Conservation (phyloP, 2,797 vertebrate genomes). For the Callimico goeldii region DNA sequence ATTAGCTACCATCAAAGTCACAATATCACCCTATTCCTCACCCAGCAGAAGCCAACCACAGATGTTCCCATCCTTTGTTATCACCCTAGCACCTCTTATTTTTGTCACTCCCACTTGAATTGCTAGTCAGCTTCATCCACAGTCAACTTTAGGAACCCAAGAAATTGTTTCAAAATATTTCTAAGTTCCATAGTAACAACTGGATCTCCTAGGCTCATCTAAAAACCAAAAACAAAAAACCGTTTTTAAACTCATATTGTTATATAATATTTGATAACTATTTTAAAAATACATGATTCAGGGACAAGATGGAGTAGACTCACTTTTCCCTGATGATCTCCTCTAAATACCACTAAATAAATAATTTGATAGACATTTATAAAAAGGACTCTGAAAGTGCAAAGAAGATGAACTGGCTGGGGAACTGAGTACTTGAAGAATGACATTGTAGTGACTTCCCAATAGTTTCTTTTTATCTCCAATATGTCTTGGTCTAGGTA, state of each 20-base stretch:
- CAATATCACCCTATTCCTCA: not conserved
- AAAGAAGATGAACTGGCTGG: not conserved
- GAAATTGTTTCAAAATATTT: not conserved
- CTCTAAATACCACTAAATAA: not conserved
- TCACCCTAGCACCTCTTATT: not conserved
- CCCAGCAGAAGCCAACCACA: not conserved
- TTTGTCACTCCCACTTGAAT: not conserved
- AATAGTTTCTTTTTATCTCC: not conserved
- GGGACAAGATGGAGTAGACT: not conserved
- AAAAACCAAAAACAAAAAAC: not conserved
- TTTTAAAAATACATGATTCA: not conserved
- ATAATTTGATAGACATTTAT: not conserved
- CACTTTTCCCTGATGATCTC: not conserved
- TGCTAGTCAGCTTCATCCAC: not conserved
- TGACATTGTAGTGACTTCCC: not conserved
- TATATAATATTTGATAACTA: not conserved
- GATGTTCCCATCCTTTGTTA: not conserved
- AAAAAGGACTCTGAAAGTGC: not conserved
- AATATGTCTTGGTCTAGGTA: not conserved
- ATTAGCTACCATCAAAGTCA: not conserved
- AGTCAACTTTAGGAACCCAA: not conserved
- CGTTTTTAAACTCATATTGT: not conserved
- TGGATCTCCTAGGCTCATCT: not conserved
- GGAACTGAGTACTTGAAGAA: not conserved
- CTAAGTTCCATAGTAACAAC: not conserved